Percentiles rank a stretch among this genome's conserved stretches.
phyloP scores from a whole-genome alignment of 2,888 invertebrate species.

The Ectemnius lituratus region DNA sequence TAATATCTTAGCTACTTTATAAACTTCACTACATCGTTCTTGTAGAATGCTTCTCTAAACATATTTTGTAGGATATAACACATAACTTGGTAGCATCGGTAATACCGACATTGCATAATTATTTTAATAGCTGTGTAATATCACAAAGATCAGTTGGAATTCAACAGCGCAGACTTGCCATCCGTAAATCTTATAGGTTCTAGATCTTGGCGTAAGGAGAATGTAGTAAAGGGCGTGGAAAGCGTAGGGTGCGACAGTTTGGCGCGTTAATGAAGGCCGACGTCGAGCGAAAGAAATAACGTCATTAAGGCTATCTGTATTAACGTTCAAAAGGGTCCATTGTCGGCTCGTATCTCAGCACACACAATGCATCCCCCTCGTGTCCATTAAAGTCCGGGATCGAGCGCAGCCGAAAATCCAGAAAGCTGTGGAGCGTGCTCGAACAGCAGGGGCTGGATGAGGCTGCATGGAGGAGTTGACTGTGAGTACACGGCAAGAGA shows the following conservation, averaged over 20 bases:
- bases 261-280: not conserved
- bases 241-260: not conserved
- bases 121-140: too few relatives aligned
- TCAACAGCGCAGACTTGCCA: too few relatives aligned
- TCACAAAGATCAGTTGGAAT: too few relatives aligned
- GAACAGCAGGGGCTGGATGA: not conserved
- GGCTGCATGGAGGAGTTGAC: not conserved
- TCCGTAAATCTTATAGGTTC: too few relatives aligned
- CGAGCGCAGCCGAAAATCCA: constrained; percentile 5
- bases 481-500: not conserved
- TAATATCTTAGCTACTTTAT: too few relatives aligned
- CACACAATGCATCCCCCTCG: constrained; percentile 5
- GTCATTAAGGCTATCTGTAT: constrained; percentile 7
- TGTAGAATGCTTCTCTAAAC: too few relatives aligned
- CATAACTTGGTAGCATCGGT: too few relatives aligned
- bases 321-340: constrained; percentile 9
- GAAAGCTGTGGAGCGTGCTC: constrained; percentile 8
- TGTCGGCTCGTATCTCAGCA: constrained; percentile 7
- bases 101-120: too few relatives aligned
- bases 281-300: constrained; percentile 4
- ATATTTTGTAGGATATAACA: too few relatives aligned
- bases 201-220: not conserved
- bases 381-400: constrained; percentile 4
- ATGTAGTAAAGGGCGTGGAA: not conserved
- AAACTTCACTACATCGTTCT: too few relatives aligned